Percentiles rank a stretch among this genome's conserved stretches.
Evolutionary conservation across 1,140 invertebrate species (phyloP).

Genomic region (Cardiocondyla obscurior): DNA sequence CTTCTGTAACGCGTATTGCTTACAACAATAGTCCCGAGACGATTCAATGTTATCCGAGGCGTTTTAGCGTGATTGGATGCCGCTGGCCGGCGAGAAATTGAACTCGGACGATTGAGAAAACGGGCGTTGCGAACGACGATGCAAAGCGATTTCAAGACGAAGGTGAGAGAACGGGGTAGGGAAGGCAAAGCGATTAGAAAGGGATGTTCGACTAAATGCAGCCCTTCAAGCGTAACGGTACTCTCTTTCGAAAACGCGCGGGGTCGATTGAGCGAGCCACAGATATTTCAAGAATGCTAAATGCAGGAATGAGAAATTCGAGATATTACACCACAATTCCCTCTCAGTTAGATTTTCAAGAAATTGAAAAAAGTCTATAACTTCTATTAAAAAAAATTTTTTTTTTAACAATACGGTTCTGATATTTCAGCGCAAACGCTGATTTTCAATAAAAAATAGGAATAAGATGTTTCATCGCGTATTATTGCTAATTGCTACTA

Average conservation of each 20-base stretch:
- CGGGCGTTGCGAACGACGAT: constrained; percentile 11
- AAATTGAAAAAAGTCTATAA: neutral
- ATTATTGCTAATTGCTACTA: neutral
- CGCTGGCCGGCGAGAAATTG: neutral
- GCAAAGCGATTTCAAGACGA: constrained; percentile 24
- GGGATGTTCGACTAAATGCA: constrained; percentile 6
- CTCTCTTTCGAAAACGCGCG: constrained; percentile 24
- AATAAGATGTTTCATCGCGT: neutral
- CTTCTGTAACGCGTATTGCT: constrained; percentile 17
- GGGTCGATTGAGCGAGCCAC: neutral
- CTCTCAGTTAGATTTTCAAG: neutral
- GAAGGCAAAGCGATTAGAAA: constrained; percentile 20
- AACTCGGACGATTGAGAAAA: neutral
- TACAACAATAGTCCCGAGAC: neutral
- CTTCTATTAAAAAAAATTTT: neutral
- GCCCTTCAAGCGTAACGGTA: constrained; percentile 4
- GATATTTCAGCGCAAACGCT: neutral
- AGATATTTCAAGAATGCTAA: neutral
- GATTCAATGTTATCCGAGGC: constrained; percentile 33
- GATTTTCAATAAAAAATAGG: neutral
- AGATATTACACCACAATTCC: neutral
- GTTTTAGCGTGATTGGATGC: constrained; percentile 54
- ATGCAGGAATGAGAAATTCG: constrained; percentile 12
- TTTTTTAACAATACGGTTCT: no score
- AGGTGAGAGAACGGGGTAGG: neutral